phyloP scores from a whole-genome alignment of 2,797 vertebrate genomes.

The Spinus olivaceus region DNA sequence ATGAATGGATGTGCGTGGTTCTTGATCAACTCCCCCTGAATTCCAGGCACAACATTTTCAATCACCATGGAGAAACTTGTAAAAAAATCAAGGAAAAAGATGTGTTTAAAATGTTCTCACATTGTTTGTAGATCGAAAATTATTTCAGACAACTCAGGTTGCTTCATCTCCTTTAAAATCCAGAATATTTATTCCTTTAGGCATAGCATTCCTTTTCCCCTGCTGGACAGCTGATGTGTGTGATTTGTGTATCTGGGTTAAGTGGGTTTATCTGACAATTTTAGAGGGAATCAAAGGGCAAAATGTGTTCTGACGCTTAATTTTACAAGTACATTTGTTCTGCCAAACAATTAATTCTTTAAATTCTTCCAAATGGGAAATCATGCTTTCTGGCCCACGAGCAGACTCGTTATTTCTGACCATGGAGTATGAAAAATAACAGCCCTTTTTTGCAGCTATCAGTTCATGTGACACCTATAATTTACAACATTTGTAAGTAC shows the following conservation, averaged over 20 bases:
- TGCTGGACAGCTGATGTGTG: background rate
- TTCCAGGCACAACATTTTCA: background rate
- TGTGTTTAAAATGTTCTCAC: background rate
- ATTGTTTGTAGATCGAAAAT: background rate
- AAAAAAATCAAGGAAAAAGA: background rate
- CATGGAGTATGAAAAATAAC: background rate
- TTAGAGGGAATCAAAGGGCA: slow-evolving; percentile 44
- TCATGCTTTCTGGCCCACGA: background rate
- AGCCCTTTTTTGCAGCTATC: background rate
- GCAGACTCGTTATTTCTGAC: slow-evolving; percentile 8
- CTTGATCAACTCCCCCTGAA: background rate
- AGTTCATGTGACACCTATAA: background rate
- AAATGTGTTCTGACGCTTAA: slow-evolving; percentile 12
- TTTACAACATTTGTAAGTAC: background rate
- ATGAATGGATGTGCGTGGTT: rapidly evolving
- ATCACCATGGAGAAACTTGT: background rate
- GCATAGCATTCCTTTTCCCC: background rate
- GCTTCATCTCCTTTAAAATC: background rate
- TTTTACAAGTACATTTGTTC: slow-evolving; percentile 53
- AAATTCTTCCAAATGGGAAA: slow-evolving; percentile 54
- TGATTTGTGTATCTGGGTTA: background rate
- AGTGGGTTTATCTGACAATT: slow-evolving; percentile 29
- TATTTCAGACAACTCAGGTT: background rate
- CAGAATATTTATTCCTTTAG: background rate
- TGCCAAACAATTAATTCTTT: slow-evolving; percentile 67